A percentile compares a stretch with the other conserved stretches of the same genome.
phyloP scores from a whole-genome alignment of 2,797 vertebrate genomes.

The Peromyscus attwateri region DNA sequence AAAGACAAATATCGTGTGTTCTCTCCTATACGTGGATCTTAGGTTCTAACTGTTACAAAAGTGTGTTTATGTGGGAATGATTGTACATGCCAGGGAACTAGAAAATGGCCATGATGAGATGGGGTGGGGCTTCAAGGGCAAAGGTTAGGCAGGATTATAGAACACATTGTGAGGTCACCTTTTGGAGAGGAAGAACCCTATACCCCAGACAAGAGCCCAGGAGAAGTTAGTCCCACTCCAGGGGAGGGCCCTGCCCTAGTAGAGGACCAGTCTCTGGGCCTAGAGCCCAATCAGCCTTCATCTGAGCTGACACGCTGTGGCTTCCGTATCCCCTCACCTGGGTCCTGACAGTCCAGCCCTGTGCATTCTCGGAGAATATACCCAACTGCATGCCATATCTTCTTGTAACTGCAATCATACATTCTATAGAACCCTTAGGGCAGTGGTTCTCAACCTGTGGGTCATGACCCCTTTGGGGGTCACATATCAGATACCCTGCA shows the following conservation, averaged over 20 bases:
- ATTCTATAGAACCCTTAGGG: conserved; percentile 90
- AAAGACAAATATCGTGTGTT: background rate
- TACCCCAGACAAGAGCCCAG: background rate
- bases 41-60: background rate
- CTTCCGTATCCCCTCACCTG: conserved; percentile 95
- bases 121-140: too few species aligned
- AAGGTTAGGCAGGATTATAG: too few species aligned
- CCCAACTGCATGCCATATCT: conserved; percentile 97
- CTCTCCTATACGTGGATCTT: background rate
- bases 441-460: conserved; percentile 76
- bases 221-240: conserved; percentile 86
- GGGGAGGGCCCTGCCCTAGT: conserved; percentile 87
- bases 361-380: conserved; percentile 95
- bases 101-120: background rate
- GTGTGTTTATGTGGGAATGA: background rate
- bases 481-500: conserved; percentile 85
- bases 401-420: conserved; percentile 94
- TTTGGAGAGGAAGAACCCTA: background rate
- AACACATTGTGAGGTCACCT: background rate
- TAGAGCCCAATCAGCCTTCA: conserved; percentile 86
- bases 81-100: background rate
- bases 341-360: conserved; percentile 97
- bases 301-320: conserved; percentile 91
- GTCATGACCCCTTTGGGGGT: background rate
- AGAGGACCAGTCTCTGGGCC: conserved; percentile 87